These are phyloP conservation scores for Percopsis transmontana DNA, from an alignment of 2,113 vertebrate genomes.

Conservation along the genomic window DNA sequence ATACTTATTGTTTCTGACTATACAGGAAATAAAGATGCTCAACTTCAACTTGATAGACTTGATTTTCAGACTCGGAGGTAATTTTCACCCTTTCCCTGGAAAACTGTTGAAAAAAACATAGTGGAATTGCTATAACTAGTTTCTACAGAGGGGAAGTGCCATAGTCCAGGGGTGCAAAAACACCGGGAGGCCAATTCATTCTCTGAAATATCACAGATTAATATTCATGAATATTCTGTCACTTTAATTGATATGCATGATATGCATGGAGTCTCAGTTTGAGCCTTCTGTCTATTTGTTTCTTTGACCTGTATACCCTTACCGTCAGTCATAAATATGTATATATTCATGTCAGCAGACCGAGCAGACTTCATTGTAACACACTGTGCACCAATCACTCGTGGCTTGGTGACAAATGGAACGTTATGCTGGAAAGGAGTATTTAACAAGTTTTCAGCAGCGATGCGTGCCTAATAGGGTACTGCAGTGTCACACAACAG, in stretches of 20 bases:
- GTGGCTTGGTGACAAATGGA: neutral
- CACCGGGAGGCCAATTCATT: constrained; percentile 2
- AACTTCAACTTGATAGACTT: no score
- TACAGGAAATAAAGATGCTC: no score
- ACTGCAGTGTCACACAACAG: neutral
- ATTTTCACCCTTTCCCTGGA: neutral
- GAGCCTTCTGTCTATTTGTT: constrained; percentile 27
- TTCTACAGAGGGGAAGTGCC: neutral
- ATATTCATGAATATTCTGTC: constrained; percentile 42
- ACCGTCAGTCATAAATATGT: constrained; percentile 19
- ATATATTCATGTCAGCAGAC: neutral
- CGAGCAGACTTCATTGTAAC: neutral
- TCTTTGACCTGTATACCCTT: constrained; percentile 17
- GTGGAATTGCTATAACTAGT: neutral
- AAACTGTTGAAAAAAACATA: neutral
- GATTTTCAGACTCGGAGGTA: no score
- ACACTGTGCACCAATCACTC: neutral
- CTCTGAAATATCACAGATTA: constrained; percentile 14
- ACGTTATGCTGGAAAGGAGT: neutral
- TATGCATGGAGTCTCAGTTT: constrained; percentile 37
- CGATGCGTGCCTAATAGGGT: neutral
- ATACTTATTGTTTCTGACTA: no score
- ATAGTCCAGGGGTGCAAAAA: neutral
- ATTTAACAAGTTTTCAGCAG: neutral
- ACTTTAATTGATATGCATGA: constrained; percentile 19